Conservation (phyloP, 1,140 invertebrate genomes). For the Drosophila ironensis region DNA sequence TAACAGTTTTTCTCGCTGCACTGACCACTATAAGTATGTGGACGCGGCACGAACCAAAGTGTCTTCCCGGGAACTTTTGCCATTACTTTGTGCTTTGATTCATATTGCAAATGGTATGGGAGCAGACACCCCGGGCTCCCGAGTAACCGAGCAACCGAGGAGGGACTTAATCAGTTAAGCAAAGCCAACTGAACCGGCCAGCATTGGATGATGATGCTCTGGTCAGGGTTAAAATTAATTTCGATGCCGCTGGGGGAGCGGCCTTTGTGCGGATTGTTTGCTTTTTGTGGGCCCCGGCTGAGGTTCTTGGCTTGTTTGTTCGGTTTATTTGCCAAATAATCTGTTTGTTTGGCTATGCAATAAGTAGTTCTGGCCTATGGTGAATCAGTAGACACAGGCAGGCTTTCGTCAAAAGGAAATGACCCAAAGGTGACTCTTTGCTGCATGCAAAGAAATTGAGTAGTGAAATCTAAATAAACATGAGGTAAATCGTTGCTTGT, state of each 20-base stretch:
- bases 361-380: constrained; percentile 23
- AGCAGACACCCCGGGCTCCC: no score
- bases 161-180: constrained; percentile 44
- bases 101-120: constrained; percentile 1
- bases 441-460: constrained; percentile 37
- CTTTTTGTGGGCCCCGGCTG: constrained; percentile 3
- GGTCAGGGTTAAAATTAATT: constrained; percentile 44
- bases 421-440: constrained; percentile 15
- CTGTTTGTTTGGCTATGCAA: constrained; percentile 47
- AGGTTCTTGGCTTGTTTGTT: constrained; percentile 30
- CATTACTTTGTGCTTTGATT: constrained; percentile 46
- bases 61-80: constrained; percentile 33
- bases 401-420: constrained; percentile 2
- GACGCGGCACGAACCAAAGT: constrained; percentile 17
- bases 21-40: constrained; percentile 12
- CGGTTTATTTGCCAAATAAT: constrained; percentile 44
- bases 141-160: constrained; percentile 5
- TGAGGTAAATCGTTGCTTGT: not conserved
- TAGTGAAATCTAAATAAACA: constrained; percentile 14
- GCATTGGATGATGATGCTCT: not conserved
- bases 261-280: constrained; percentile 34
- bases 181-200: constrained; percentile 23
- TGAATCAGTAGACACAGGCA: constrained; percentile 27
- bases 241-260: constrained; percentile 13
- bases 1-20: not conserved